Evolutionary conservation across 2,113 vertebrate genomes (phyloP), one percentile per base, ranked within the genome.

Genomic region (Sardina pilchardus): DNA sequence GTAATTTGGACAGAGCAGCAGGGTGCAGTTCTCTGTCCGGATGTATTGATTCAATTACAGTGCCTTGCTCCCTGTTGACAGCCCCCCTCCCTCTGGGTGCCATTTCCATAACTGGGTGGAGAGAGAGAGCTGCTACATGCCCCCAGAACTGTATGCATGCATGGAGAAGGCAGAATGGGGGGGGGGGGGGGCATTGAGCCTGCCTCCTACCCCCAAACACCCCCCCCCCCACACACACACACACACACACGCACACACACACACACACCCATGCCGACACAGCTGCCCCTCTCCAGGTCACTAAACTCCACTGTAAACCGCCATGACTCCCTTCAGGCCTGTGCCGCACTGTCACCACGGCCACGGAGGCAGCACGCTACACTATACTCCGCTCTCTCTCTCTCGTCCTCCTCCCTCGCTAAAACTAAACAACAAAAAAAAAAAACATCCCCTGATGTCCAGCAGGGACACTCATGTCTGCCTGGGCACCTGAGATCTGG

Each of bases 31-130:
- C 89, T 90, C 89, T 81, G 83, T 88, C 85, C 82, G 36, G 78
- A 86, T 86, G 81, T 83, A 88, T 87, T 83, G 53, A 87, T 87
- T 85, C 39, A 88, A 87, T 86, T 88, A 88, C 84, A 85, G 45
- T 83, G 87, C 67, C 83, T 84, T 44, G 56, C 84, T 86, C 45
- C 63, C 16, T 48, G 82, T 78, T 84, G 84, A 82, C 80, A 67
- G 81, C 17, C 56, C 80, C 80, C 83, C 63, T 30, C 26, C 63
- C 63, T 71, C 63, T 30, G 1, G 26, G 89, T 92, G 84, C 90
- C 92, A 95, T 96, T 95, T 95, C 92, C 94, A 95, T 95, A 95
- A 95, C 92, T 93, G 94, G 94, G 85, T 10, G 45, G 50, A 45
- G 39, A 67, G 19, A 47, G 63, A 44, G 36, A 42, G 39, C 39